A percentile compares a stretch with the other conserved stretches of the same genome.
Conservation (phyloP, 2,113 vertebrate genomes). For the Eolophus roseicapilla region DNA sequence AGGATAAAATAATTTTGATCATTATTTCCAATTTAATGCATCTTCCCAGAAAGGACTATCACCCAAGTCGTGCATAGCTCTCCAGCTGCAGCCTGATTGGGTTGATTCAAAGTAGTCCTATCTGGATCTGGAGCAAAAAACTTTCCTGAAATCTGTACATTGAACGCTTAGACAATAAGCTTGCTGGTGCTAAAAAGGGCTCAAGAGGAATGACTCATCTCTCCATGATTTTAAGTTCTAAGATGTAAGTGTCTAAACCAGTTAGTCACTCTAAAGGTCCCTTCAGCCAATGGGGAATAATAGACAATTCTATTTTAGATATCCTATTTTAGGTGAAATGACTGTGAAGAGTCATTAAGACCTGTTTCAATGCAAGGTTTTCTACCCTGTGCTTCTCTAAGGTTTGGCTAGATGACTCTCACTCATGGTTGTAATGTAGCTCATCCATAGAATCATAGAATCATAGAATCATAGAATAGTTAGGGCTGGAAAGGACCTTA, state of each 20-base stretch:
- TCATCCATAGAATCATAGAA: not conserved
- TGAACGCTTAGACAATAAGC: not conserved
- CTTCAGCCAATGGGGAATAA: not conserved
- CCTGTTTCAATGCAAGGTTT: not conserved
- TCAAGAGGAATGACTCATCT: not conserved
- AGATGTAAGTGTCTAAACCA: not conserved
- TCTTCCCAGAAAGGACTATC: not conserved
- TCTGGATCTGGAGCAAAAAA: not conserved
- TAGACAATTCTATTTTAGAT: not conserved
- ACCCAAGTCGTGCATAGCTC: not conserved
- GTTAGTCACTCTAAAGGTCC: not conserved
- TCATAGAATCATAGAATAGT: too few relatives aligned
- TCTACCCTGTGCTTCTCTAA: not conserved
- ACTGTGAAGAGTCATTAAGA: not conserved
- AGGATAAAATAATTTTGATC: not conserved
- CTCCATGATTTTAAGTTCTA: not conserved
- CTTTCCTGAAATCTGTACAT: not conserved
- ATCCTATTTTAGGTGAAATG: not conserved
- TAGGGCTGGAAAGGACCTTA: too few relatives aligned
- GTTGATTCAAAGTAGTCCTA: not conserved
- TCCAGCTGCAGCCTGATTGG: not conserved
- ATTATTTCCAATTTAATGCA: not conserved
- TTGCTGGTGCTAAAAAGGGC: not conserved
- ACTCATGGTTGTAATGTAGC: not conserved
- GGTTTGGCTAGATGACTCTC: not conserved